A percentile compares a stretch with the other conserved stretches of the same genome.
phyloP scores from a whole-genome alignment of 2,888 invertebrate species.

The Phasia obesa region DNA sequence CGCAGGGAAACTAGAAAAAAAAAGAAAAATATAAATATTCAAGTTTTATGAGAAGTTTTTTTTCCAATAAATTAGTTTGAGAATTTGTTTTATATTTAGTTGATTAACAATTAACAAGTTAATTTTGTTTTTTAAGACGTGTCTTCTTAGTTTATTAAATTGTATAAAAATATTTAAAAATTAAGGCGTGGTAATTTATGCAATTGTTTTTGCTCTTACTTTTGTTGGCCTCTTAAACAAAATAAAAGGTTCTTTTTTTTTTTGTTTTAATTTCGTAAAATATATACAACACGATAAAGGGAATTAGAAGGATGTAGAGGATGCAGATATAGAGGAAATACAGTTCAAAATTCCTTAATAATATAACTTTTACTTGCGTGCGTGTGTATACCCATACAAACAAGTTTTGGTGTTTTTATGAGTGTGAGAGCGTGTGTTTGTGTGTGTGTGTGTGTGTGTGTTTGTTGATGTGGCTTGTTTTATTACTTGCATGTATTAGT shows the following conservation, averaged over 20 bases:
- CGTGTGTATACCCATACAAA: not conserved
- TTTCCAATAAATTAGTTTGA: not conserved
- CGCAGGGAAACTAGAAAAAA: constrained; percentile 51
- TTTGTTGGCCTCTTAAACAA: constrained; percentile 53
- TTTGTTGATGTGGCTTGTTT: constrained; percentile 27
- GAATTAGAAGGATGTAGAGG: constrained; percentile 32
- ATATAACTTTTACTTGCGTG: constrained; percentile 64
- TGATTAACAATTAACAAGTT: too few relatives aligned
- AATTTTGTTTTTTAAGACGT: not conserved
- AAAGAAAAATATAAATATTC: constrained; percentile 35
- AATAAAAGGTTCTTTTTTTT: constrained; percentile 39
- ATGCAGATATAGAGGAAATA: constrained; percentile 38
- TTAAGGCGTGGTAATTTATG: constrained; percentile 82
- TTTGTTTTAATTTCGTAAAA: constrained; percentile 39
- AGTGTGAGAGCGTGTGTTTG: constrained; percentile 11
- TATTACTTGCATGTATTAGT: constrained; percentile 31
- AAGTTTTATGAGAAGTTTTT: constrained; percentile 31
- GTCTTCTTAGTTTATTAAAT: not conserved
- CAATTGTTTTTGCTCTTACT: constrained; percentile 74
- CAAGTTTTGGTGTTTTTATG: not conserved
- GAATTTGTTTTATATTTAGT: too few relatives aligned
- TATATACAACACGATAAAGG: constrained; percentile 34
- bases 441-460: constrained; percentile 21
- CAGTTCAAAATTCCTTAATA: constrained; percentile 61
- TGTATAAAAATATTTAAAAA: constrained; percentile 72